Evolutionary conservation across 2,113 vertebrate genomes (phyloP).

Genomic region (Zosterops japonicus): DNA sequence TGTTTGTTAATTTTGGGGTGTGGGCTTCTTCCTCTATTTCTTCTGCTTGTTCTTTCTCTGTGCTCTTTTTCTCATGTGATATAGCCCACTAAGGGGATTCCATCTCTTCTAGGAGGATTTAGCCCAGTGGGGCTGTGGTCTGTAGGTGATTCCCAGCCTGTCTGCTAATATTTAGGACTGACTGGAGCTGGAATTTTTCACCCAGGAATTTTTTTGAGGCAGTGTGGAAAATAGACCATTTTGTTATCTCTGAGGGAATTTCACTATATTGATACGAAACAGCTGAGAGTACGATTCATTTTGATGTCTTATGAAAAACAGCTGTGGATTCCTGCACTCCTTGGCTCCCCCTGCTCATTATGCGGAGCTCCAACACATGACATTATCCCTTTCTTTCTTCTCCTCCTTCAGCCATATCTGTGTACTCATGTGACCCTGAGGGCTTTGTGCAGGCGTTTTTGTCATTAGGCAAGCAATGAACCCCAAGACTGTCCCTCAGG

Average conservation of each 20-base stretch:
- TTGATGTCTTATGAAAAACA: slow-evolving; percentile 17
- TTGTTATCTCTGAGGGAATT: background rate
- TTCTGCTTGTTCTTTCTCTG: background rate
- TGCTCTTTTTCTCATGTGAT: background rate
- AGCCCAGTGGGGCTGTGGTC: background rate
- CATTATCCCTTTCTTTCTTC: background rate
- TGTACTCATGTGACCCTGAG: background rate
- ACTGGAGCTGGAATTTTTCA: background rate
- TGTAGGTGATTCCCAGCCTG: background rate
- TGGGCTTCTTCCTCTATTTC: background rate
- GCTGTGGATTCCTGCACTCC: background rate
- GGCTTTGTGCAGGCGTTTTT: background rate
- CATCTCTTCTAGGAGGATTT: background rate
- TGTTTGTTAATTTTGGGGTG: background rate
- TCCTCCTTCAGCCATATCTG: background rate
- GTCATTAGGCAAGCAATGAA: background rate
- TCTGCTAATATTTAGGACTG: background rate
- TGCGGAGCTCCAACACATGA: background rate
- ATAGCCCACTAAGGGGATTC: background rate
- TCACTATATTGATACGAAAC: background rate
- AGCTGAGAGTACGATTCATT: slow-evolving; percentile 10
- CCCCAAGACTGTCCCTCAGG: background rate
- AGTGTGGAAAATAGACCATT: background rate
- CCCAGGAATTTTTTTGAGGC: slow-evolving; percentile 1
- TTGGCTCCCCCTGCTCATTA: background rate